Evolutionary conservation across 2,797 vertebrate genomes (phyloP).

Genomic region (Leptodactylus fallax): DNA sequence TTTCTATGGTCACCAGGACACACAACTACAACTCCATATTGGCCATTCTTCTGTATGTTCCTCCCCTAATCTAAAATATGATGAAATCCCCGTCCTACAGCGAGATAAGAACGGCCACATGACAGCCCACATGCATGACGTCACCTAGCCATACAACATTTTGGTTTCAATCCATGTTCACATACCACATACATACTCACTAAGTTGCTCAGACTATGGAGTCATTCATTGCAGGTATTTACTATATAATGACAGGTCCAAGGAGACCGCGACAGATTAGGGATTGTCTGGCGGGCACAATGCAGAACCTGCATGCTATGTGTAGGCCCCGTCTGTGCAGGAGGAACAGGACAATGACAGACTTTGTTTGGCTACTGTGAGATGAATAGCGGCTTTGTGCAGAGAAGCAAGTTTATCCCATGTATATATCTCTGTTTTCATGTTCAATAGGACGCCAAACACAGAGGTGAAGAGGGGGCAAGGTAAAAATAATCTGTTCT

Average conservation of each 20-base stretch:
- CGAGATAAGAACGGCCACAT: not conserved
- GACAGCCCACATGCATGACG: not conserved
- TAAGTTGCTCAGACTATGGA: not conserved
- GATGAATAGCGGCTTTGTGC: slow-evolving; percentile 35
- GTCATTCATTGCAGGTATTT: slow-evolving; percentile 10
- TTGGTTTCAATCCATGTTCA: not conserved
- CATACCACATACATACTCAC: not conserved
- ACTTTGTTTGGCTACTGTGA: slow-evolving; percentile 15
- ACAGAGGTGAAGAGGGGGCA: not conserved
- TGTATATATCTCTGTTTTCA: not conserved
- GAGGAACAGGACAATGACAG: not conserved
- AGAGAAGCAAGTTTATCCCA: slow-evolving; percentile 10
- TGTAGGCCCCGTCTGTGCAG: not conserved
- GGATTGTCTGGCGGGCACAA: not conserved
- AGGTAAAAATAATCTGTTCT: not conserved
- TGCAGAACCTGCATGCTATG: not conserved
- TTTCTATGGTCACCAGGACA: not conserved
- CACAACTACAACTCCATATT: not conserved
- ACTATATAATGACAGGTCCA: slow-evolving; percentile 11
- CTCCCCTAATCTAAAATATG: not conserved
- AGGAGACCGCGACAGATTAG: not conserved
- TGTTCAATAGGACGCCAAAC: not conserved
- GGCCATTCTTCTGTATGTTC: not conserved
- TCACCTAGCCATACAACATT: too few relatives aligned
- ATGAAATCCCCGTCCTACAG: not conserved